Percentiles rank a stretch among this genome's conserved stretches.
Conservation (phyloP, 2,797 vertebrate genomes). For the Hozukius guyotensis region DNA sequence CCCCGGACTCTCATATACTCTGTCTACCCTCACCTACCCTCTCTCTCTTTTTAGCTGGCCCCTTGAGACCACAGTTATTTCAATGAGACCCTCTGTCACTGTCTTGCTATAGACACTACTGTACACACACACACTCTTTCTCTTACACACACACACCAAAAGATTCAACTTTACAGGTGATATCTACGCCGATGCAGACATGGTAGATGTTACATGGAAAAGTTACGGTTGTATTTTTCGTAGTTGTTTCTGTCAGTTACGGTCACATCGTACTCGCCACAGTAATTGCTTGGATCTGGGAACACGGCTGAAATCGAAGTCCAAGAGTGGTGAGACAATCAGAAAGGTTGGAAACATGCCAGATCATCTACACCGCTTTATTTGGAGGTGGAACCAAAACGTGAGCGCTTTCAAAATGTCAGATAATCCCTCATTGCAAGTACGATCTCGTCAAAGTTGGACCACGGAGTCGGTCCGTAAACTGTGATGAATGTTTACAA, state of each 20-base stretch:
- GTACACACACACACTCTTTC: conserved; percentile 39
- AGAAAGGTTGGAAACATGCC: no score
- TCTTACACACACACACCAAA: conserved; percentile 14
- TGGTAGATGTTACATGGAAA: neutral
- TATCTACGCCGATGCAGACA: neutral
- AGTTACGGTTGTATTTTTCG: neutral
- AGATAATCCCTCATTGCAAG: neutral
- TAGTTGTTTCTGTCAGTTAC: neutral
- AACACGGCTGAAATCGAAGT: neutral
- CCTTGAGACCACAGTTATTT: conserved; percentile 75
- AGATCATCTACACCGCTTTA: neutral
- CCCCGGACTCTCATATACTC: conserved; percentile 74
- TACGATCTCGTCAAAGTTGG: no score
- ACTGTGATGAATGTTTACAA: no score
- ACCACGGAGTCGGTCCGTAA: no score
- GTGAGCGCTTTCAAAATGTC: neutral
- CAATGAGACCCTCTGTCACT: conserved; percentile 79
- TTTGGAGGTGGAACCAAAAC: neutral
- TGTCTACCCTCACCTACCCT: conserved; percentile 65
- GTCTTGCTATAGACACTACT: conserved; percentile 64
- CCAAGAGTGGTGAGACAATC: neutral
- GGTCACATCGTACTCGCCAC: neutral
- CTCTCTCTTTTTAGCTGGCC: conserved; percentile 74
- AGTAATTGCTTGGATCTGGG: neutral
- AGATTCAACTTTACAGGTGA: conserved; percentile 17